These are phyloP conservation scores for Zapornia atra DNA, from an alignment of 2,113 vertebrate genomes.

Conservation along the genomic window DNA sequence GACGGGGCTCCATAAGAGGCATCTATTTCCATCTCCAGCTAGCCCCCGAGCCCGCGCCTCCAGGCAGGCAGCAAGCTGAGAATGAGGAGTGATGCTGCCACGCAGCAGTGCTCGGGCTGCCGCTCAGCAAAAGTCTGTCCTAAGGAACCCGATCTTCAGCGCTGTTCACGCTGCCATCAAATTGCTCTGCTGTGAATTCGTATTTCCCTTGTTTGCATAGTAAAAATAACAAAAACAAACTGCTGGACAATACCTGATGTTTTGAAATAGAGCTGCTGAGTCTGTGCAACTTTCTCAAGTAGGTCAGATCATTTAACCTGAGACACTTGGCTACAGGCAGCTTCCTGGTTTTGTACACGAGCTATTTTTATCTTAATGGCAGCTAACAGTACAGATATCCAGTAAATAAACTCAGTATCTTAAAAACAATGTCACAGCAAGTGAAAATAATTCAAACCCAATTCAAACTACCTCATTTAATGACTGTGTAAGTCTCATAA, in stretches of 20 bases:
- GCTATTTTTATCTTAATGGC: not conserved
- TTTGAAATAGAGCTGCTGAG: not conserved
- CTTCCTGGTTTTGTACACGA: not conserved
- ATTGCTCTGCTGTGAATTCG: not conserved
- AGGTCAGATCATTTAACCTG: not conserved
- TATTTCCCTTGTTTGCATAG: not conserved
- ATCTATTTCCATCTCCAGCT: not conserved
- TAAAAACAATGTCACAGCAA: not conserved
- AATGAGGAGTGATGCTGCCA: not conserved
- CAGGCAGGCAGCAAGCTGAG: not conserved
- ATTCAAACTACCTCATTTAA: constrained; percentile 16
- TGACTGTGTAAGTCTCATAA: not conserved
- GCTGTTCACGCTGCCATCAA: not conserved
- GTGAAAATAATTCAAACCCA: constrained; percentile 24
- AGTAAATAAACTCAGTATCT: not conserved
- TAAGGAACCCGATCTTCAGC: not conserved
- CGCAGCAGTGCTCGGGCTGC: not conserved
- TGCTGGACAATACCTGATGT: not conserved
- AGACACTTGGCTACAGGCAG: not conserved
- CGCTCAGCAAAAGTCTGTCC: not conserved
- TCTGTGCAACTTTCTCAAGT: not conserved
- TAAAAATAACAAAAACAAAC: not conserved
- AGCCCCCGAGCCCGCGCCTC: fast-evolving
- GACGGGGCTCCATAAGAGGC: fast-evolving
- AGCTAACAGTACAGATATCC: not conserved